Conservation (phyloP, 2,888 invertebrate species). For the Drosophila sordidula region DNA sequence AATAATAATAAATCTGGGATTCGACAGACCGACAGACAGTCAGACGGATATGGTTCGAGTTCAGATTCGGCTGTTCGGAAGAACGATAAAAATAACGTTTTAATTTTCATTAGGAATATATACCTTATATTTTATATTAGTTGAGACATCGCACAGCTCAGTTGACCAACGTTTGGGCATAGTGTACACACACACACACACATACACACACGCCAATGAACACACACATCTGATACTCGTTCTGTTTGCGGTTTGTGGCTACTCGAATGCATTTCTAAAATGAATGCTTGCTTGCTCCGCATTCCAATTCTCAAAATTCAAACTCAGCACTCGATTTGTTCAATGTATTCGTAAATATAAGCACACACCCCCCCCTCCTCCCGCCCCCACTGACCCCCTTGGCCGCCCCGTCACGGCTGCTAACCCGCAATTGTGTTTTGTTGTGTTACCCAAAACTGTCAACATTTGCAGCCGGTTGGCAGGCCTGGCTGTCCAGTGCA, state of each 20-base stretch:
- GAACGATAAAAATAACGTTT: neutral
- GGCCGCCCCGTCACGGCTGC: conserved; percentile 11
- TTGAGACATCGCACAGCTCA: conserved; percentile 1
- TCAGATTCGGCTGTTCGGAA: too few relatives aligned
- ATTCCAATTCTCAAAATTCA: conserved; percentile 34
- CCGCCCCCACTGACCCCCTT: neutral
- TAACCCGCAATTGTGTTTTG: conserved; percentile 68
- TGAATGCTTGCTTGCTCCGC: conserved; percentile 33
- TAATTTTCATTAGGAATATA: neutral
- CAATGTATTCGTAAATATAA: conserved; percentile 32
- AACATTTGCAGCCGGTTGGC: conserved; percentile 59
- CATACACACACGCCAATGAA: neutral
- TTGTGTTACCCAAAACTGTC: conserved; percentile 64
- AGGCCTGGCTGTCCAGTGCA: conserved; percentile 25
- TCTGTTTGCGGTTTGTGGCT: conserved; percentile 54
- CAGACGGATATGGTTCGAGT: too few relatives aligned
- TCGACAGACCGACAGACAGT: too few relatives aligned
- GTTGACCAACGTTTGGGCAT: conserved; percentile 12
- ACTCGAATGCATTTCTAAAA: conserved; percentile 45
- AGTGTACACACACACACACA: conserved; percentile 1
- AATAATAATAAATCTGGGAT: too few relatives aligned
- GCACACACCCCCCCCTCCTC: neutral
- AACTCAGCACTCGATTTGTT: conserved; percentile 40
- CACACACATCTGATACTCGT: conserved; percentile 18
- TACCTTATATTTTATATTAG: neutral